Conservation (phyloP, 1,140 invertebrate species). For the Macrocentrus cingulum region DNA sequence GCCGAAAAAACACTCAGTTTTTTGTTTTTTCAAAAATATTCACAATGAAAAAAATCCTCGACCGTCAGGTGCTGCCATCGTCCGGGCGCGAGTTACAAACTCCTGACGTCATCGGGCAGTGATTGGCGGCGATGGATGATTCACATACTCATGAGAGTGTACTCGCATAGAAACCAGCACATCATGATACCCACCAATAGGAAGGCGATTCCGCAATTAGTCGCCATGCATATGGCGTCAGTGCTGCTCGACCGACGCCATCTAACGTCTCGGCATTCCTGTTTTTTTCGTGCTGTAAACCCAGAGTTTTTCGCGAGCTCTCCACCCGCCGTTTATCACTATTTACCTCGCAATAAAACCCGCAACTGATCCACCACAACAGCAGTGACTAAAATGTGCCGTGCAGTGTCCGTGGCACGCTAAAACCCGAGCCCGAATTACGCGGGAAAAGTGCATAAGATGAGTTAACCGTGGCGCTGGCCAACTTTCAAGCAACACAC, state of each 20-base stretch:
- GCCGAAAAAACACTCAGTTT: too few species aligned
- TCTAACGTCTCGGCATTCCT: slow-evolving; percentile 56
- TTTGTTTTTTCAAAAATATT: too few species aligned
- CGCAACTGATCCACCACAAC: background rate
- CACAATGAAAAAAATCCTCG: too few species aligned
- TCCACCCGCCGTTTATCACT: slow-evolving; percentile 33
- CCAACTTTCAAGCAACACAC: slow-evolving; percentile 13
- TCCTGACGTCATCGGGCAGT: too few species aligned
- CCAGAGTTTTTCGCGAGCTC: slow-evolving; percentile 36
- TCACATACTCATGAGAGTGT: background rate
- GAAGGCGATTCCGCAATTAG: background rate
- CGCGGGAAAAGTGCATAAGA: slow-evolving; percentile 32
- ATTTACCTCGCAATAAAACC: slow-evolving; percentile 26
- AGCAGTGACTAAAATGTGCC: too few species aligned
- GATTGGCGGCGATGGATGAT: background rate
- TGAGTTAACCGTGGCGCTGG: slow-evolving; percentile 45
- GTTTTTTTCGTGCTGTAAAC: slow-evolving; percentile 42
- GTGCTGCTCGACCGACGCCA: slow-evolving; percentile 53
- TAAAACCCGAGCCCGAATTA: slow-evolving; percentile 31
- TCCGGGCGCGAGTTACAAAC: too few species aligned
- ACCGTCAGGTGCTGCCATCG: too few species aligned
- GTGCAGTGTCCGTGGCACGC: slow-evolving; percentile 31
- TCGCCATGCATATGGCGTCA: slow-evolving; percentile 43
- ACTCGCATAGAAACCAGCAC: too few species aligned
- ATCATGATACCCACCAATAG: too few species aligned